Conservation (phyloP, 30 jellyfish, hydroid and myxozoan genomes). For the Aurelia aurita region DNA sequence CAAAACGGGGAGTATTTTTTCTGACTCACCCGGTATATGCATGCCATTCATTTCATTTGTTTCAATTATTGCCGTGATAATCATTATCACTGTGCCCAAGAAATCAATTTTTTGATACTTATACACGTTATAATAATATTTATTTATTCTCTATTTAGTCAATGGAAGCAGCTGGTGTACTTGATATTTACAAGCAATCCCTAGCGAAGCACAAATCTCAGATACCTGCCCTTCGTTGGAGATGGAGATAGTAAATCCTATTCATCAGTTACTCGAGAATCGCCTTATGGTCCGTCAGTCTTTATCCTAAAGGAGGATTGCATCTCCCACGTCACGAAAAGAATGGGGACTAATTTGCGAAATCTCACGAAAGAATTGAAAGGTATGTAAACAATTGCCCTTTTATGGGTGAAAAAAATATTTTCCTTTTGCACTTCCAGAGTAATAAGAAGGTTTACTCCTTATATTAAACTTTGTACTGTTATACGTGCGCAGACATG, state of each 20-base stretch:
- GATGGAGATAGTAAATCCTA: slow-evolving; percentile 16
- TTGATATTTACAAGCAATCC: slow-evolving; percentile 10
- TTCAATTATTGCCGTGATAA: too few species aligned
- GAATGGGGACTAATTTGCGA: slow-evolving; percentile 31
- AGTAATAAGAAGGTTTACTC: too few species aligned
- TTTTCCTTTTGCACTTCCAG: too few species aligned
- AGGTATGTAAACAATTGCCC: too few species aligned
- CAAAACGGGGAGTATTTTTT: too few species aligned
- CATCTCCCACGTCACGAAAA: slow-evolving; percentile 23
- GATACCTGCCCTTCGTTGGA: slow-evolving; percentile 12
- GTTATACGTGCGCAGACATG: too few species aligned
- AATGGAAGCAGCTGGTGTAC: slow-evolving; percentile 30
- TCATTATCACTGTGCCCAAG: background rate
- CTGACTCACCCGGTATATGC: too few species aligned
- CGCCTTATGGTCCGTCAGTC: slow-evolving; percentile 12
- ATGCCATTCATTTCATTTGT: too few species aligned
- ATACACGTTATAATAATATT: background rate
- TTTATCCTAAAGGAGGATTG: slow-evolving; percentile 13
- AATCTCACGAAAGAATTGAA: slow-evolving; percentile 6
- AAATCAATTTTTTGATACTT: background rate
- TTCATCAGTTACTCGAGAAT: background rate
- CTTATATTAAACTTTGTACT: too few species aligned
- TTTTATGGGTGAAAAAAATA: too few species aligned
- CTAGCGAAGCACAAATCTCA: slow-evolving; percentile 23
- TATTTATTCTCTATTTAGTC: background rate